A percentile compares a stretch with the other conserved stretches of the same genome.
Conservation (phyloP, 2,113 vertebrate species). For the Cygnus buccinator region DNA sequence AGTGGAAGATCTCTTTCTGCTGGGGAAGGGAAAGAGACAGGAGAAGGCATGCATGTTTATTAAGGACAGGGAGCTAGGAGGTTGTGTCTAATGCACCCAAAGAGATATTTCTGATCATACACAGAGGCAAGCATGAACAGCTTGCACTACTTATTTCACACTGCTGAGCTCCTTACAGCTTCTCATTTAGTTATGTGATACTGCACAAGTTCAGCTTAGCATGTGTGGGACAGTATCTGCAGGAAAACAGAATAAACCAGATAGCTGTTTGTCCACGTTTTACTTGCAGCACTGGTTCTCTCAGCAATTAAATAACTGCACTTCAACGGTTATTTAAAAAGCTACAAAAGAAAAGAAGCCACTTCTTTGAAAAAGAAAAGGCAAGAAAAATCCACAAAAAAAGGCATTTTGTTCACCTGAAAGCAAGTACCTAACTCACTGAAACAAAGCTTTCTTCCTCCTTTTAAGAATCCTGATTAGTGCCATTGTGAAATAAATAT, state of each 20-base stretch:
- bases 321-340: neutral
- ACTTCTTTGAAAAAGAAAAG: too few species aligned
- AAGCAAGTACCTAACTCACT: fast-evolving
- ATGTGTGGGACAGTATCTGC: fast-evolving
- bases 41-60: too few species aligned
- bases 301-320: neutral
- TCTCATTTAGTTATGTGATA: neutral
- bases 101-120: neutral
- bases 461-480: neutral
- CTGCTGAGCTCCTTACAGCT: neutral
- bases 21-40: too few species aligned
- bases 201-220: neutral
- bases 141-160: neutral
- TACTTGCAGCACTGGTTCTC: neutral
- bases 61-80: fast-evolving
- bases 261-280: fast-evolving
- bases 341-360: neutral
- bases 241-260: neutral
- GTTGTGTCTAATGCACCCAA: neutral
- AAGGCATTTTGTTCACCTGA: neutral
- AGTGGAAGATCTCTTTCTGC: too few species aligned
- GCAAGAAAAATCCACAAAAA: neutral
- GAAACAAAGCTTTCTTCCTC: neutral
- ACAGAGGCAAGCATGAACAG: neutral
- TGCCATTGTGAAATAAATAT: neutral